Base-by-base conservation (phyloP, 53 echinoderm and acorn worm species). In the Patiria pectinifera region DNA sequence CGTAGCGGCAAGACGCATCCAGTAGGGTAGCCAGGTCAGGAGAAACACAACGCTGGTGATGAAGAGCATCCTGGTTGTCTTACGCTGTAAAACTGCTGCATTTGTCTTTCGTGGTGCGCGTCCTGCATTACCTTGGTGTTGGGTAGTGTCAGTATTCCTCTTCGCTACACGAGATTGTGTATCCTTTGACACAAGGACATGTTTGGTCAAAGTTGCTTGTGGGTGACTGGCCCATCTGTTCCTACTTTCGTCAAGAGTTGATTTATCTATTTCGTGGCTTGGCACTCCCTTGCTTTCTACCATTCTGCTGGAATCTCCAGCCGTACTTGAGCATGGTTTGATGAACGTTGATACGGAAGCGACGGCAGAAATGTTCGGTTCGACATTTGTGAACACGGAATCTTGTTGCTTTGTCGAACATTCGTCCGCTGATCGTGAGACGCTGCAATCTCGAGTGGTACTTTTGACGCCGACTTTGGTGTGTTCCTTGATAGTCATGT, bases 31-130 rank as follows among this genome's bases (percentile, higher is more conserved):
- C 85, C 85, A 85, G 47, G 85, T 22, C 4, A 85, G 85, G 19
- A 85, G 69, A n/a, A 85, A 85, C 45, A 85, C 85, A 44, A 85
- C 85, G 71, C 85, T 85, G 79, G 79, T 46, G 8, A 78, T 47
- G 79, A 78, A 78, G 46, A 78, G 79, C 79, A 47, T 78, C 19
- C 45, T 47, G 14, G 47, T 85, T 70, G 85, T 85, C 48, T 85
- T 85, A 22, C 69, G 46, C 22, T 85, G 85, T 19, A 70, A 6
- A 43, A 19, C 47, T 9, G 85, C 2, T 14, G 76, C 76, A 8
- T 25, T 22, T 11, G 22, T n/a, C 74, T 74, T 74, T 74, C 26
- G 74, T 24, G 24, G 5, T 74, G 74, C 24, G 9, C 24, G 8
- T 74, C 24, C 74, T 18, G 74, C 11, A 18, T 45, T 5, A 11